Evolutionary conservation across 2,888 invertebrate species (phyloP).

Genomic region (Eudasyphora cyanicolor): DNA sequence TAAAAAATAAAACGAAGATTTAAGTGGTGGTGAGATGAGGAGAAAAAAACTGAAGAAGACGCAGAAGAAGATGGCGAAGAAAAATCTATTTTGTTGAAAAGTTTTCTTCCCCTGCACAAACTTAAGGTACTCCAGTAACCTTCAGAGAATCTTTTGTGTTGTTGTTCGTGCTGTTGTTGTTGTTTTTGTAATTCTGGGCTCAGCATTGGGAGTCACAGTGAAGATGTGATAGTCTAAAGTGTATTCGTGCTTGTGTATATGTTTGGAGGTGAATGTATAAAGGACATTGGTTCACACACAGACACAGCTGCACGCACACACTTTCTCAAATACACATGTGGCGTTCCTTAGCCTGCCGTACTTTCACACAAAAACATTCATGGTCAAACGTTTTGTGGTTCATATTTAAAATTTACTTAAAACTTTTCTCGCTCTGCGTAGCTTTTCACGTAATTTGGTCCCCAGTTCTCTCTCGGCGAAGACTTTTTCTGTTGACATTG

Average conservation of each 20-base stretch:
- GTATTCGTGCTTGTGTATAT: background rate
- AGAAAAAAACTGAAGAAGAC: background rate
- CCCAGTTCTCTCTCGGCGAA: background rate
- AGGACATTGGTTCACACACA: constrained; percentile 19
- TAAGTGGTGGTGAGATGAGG: background rate
- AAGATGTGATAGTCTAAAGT: background rate
- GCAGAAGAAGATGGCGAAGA: background rate
- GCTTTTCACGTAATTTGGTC: constrained; percentile 25
- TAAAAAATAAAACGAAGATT: no score
- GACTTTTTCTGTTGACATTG: constrained; percentile 24
- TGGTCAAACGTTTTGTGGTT: constrained; percentile 38
- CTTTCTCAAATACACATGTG: background rate
- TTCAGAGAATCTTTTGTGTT: constrained; percentile 57
- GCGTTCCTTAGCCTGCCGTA: background rate
- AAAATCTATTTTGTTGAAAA: constrained; percentile 18
- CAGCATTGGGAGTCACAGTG: background rate
- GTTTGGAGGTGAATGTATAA: background rate
- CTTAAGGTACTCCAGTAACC: constrained; percentile 61
- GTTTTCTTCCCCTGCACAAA: constrained; percentile 39
- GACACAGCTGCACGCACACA: constrained; percentile 22
- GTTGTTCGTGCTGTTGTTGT: background rate
- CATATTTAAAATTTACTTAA: constrained; percentile 36
- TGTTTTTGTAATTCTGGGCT: no score
- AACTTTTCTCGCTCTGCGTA: background rate
- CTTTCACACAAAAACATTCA: background rate